Evolutionary conservation across 37 sponge, comb jelly and placozoan species (phyloP), one percentile per base, ranked within the genome.

Genomic region (Halisarca cf. caerulea): DNA sequence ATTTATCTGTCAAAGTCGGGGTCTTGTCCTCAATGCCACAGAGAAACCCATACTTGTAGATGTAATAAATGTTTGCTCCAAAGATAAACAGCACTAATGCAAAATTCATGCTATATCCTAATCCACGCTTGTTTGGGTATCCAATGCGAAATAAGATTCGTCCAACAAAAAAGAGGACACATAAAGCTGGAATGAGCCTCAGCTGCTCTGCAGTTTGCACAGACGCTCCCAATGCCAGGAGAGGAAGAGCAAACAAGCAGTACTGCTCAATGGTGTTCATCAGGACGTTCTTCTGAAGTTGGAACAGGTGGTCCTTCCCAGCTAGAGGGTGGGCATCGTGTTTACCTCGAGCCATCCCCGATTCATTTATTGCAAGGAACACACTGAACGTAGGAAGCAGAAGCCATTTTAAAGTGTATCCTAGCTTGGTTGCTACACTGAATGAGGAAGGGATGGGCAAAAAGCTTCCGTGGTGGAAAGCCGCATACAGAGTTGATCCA

Each of bases 191-290:
- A 44, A 92, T 83, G 11, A 88, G 28, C 79, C 82, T 88, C 92
- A 88, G 85, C 55, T 85, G 86, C 2, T 80, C 62, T 2, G 86
- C 20, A 6, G 80, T 69, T 17, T 92, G 83, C 25, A 82, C 51
- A n/a, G 53, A 79, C 1, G 84, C 82, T 17, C 62, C 84, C 0
- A 86, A 68, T 0, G 80, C 60, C 11, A 88, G 53, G 1, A 77
- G 21, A 20, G 41, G 3, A 14, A 78, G 21, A 20, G 64, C 21
- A 35, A 78, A 82, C 20, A 88, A 23, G 15, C 61, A 6, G 8
- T 51, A 43, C 71, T 92, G 92, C 43, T 92, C 92, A 27, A 88
- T 28, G 20, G 92, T 88, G 74, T 92, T 92, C 33, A 37, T 28
- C 20, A 86, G 80, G 25, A 85, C 25, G 35, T 88, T 88, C 80